Conservation (phyloP, 2,113 vertebrate genomes). For the Neoarius graeffei region DNA sequence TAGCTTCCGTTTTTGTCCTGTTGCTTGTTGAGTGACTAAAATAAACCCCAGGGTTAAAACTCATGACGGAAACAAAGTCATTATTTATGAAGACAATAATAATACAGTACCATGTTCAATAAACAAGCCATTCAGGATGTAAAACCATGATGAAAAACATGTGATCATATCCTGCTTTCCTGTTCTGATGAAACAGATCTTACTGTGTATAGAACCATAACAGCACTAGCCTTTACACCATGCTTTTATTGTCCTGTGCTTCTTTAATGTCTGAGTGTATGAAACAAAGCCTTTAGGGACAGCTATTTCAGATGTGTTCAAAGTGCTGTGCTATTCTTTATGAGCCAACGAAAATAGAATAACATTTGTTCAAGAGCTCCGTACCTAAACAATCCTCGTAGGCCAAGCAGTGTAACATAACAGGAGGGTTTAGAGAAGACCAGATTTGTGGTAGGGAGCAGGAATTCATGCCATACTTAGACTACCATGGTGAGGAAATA, state of each 20-base stretch:
- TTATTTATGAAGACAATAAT: neutral
- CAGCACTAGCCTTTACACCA: conserved; percentile 22
- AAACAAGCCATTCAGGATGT: neutral
- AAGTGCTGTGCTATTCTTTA: conserved; percentile 55
- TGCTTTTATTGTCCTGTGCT: conserved; percentile 64
- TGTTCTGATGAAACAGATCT: conserved; percentile 1
- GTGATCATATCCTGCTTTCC: neutral
- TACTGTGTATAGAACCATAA: neutral
- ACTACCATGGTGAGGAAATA: conserved; percentile 58
- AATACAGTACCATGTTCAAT: neutral
- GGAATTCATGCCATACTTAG: conserved; percentile 71
- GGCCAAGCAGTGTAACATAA: conserved; percentile 62
- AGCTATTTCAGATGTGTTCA: conserved; percentile 74
- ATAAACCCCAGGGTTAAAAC: neutral
- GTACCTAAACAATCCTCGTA: conserved; percentile 62
- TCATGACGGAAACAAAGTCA: neutral
- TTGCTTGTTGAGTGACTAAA: conserved; percentile 36
- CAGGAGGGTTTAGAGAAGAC: conserved; percentile 66
- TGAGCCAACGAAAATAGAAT: conserved; percentile 64
- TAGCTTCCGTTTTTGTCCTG: conserved; percentile 31
- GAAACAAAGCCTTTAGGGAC: conserved; percentile 63
- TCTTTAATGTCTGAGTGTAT: conserved; percentile 62
- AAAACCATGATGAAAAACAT: neutral
- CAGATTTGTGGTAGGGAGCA: conserved; percentile 61
- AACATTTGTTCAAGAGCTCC: conserved; percentile 61